These are phyloP conservation scores for Discoglossus pictus DNA, from an alignment of 2,797 vertebrate genomes.

Conservation along the genomic window DNA sequence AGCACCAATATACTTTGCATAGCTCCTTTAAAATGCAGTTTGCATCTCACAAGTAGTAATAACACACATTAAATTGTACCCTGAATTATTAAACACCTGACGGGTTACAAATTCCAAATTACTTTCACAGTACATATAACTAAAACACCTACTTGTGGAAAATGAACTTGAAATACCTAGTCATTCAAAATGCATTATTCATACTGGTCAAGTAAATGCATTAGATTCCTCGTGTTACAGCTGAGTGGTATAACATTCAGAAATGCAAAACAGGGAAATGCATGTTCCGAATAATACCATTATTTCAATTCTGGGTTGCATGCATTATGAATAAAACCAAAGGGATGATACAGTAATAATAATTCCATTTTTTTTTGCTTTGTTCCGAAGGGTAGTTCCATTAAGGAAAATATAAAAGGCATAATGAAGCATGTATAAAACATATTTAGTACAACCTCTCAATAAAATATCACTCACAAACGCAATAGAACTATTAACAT, in stretches of 20 bases:
- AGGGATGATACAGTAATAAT: conserved; percentile 2
- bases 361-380: background rate
- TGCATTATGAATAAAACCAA: conserved; percentile 16
- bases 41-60: conserved; percentile 14
- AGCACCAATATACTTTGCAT: too few species aligned
- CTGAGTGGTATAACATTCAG: conserved; percentile 12
- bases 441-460: too few species aligned
- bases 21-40: background rate
- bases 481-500: too few species aligned
- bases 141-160: conserved; percentile 21
- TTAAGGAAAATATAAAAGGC: too few species aligned
- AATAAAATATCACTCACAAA: too few species aligned
- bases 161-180: conserved; percentile 10
- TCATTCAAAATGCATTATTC: conserved; percentile 36
- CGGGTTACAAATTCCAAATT: conserved; percentile 18
- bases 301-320: conserved; percentile 1
- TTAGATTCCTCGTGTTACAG: conserved; percentile 28
- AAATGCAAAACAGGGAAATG: conserved; percentile 32
- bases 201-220: conserved; percentile 42
- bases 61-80: conserved; percentile 18
- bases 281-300: conserved; percentile 11
- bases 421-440: too few species aligned
- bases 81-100: conserved; percentile 35
- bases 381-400: too few species aligned
- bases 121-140: background rate